Evolutionary conservation across 2,113 vertebrate species (phyloP), one percentile per base, ranked within the genome.

Genomic region (Amphiprion ocellaris): DNA sequence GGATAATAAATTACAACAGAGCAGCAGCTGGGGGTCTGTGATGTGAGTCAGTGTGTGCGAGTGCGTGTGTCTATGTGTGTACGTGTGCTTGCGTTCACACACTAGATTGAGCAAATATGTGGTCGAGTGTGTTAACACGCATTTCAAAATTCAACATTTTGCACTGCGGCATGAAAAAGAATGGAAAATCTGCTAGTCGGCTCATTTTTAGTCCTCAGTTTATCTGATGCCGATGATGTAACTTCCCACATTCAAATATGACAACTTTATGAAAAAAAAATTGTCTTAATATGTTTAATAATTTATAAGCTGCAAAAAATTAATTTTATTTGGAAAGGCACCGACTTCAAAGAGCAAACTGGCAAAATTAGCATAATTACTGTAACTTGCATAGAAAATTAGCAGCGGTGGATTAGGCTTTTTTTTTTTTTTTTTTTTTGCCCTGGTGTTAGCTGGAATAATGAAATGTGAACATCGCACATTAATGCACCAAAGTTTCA

Each of bases 1-100:
- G 82, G 90, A 87, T 93, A 92, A 92, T 92, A 92, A 89, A 93
- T 94, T 93, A 89, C 85, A 91, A 74, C 66, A 74, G 81, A 87
- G 80, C 81, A 90, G 87, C 92, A 92, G 93, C 92, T 94, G 90
- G 89, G 84, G 83, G 82, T 88, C 84, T 92, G 74, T 77, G 83
- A 76, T 91, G 84, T 82, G 59, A 60, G 65, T 80, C 54, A 44
- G 14, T 77, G 50, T 69, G 33, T 28, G 56, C 56, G 50, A 67
- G 69, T 61, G 50, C 74, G 46, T 60, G 39, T 37, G 47, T 66
- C 16, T 66, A 30, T 17, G 41, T 55, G 66, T 54, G 68, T 39
- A 53, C 63, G 60, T 61, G 68, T 67, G 59, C 41, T 19, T 46
- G 39, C 44, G 33, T 47, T n/a, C 1, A 1, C 44, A 65, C 2